phyloP scores from a whole-genome alignment of 2,797 vertebrate genomes.

The Meda fulgida region DNA sequence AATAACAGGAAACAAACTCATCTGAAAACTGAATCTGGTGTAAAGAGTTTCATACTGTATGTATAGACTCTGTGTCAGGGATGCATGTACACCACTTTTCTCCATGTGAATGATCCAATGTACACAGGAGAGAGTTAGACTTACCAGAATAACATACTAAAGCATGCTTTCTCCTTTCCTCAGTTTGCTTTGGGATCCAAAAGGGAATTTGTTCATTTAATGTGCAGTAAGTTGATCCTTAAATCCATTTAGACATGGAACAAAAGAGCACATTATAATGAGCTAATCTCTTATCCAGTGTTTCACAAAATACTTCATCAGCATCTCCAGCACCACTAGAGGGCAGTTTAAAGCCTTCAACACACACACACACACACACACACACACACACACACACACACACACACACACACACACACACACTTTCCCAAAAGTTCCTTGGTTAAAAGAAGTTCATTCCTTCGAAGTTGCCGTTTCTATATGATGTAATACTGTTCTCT shows the following conservation, averaged over 20 bases:
- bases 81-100: neutral
- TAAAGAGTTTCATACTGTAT: neutral
- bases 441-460: conserved; percentile 3
- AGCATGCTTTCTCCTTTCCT: neutral
- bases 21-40: neutral
- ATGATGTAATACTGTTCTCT: neutral
- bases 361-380: neutral
- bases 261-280: conserved; percentile 34
- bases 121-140: neutral
- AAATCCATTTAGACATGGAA: conserved; percentile 31
- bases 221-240: neutral
- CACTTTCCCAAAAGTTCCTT: neutral
- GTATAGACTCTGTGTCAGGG: neutral
- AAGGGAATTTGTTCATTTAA: conserved; percentile 13
- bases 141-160: neutral
- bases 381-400: too few species aligned
- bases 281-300: conserved; percentile 1
- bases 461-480: conserved; percentile 7
- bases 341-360: conserved; percentile 16
- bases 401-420: too few species aligned
- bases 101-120: neutral
- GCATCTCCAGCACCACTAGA: neutral
- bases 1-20: neutral
- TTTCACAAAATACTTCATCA: neutral
- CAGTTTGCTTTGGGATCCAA: neutral